Conservation (phyloP, 2,888 invertebrate species). For the Laspeyria flexula region DNA sequence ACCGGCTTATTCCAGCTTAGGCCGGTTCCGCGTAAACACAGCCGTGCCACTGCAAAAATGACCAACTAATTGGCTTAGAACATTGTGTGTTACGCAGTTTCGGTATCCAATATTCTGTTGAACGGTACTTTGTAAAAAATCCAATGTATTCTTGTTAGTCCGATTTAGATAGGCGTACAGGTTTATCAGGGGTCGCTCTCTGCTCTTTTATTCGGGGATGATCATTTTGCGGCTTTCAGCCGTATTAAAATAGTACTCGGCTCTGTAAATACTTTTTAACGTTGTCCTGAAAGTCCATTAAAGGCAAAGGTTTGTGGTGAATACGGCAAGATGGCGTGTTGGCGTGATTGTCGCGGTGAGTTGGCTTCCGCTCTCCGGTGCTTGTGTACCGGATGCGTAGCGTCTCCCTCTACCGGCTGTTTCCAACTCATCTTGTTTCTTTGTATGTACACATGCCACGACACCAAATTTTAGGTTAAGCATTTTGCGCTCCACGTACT, state of each 20-base stretch:
- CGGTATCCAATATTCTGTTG: slow-evolving; percentile 78
- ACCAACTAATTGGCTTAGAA: slow-evolving; percentile 84
- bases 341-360: slow-evolving; percentile 62
- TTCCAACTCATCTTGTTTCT: slow-evolving; percentile 62
- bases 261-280: slow-evolving; percentile 39
- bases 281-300: slow-evolving; percentile 50
- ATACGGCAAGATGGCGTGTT: slow-evolving; percentile 59
- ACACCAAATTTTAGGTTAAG: slow-evolving; percentile 48
- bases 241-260: slow-evolving; percentile 36
- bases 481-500: slow-evolving; percentile 43
- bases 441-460: slow-evolving; percentile 55
- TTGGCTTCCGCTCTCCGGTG: slow-evolving; percentile 61
- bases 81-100: slow-evolving; percentile 75
- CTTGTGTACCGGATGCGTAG: slow-evolving; percentile 66
- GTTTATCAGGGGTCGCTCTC: slow-evolving; percentile 16
- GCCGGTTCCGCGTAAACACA: slow-evolving; percentile 67
- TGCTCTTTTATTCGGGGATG: slow-evolving; percentile 10
- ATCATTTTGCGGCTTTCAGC: slow-evolving; percentile 27
- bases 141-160: slow-evolving; percentile 43
- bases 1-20: slow-evolving; percentile 84
- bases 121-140: slow-evolving; percentile 69
- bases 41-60: slow-evolving; percentile 80
- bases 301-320: slow-evolving; percentile 50
- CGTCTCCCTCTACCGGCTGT: slow-evolving; percentile 54
- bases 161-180: slow-evolving; percentile 38